phyloP scores from a whole-genome alignment of 2,888 invertebrate species.

The Drosophila paramelanica region DNA sequence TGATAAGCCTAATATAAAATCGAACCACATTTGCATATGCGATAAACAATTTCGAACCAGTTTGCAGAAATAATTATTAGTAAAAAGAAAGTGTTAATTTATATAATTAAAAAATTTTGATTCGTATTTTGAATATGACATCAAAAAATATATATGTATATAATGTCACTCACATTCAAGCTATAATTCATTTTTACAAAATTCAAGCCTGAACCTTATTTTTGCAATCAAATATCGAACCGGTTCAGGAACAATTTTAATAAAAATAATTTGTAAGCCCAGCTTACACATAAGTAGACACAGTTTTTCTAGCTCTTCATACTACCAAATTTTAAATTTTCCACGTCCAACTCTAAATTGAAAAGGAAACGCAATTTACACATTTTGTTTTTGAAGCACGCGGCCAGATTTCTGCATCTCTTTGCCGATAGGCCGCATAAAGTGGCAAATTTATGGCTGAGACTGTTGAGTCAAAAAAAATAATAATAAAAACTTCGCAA shows the following conservation, averaged over 20 bases:
- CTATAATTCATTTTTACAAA: too few species aligned
- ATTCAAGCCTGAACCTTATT: neutral
- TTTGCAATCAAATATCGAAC: neutral
- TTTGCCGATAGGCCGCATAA: constrained; percentile 47
- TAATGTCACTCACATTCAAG: too few species aligned
- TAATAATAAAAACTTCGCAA: constrained; percentile 52
- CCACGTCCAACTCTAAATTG: neutral
- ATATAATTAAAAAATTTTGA: too few species aligned
- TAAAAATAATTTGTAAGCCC: neutral
- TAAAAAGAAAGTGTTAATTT: too few species aligned
- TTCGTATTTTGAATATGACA: too few species aligned
- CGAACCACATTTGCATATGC: too few species aligned
- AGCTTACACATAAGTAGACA: too few species aligned
- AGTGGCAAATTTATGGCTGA: constrained; percentile 57
- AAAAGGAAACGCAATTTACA: neutral
- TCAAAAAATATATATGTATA: too few species aligned
- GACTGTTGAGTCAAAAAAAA: constrained; percentile 34
- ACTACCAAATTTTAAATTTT: neutral
- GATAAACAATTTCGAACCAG: too few species aligned
- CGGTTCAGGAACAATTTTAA: neutral
- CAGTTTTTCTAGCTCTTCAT: too few species aligned
- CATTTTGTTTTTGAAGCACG: constrained; percentile 9
- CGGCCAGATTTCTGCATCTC: constrained; percentile 12
- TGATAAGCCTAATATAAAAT: too few species aligned
- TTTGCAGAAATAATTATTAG: too few species aligned